phyloP scores from a whole-genome alignment of 1,140 invertebrate genomes.

The Leptoteleia sp. region DNA sequence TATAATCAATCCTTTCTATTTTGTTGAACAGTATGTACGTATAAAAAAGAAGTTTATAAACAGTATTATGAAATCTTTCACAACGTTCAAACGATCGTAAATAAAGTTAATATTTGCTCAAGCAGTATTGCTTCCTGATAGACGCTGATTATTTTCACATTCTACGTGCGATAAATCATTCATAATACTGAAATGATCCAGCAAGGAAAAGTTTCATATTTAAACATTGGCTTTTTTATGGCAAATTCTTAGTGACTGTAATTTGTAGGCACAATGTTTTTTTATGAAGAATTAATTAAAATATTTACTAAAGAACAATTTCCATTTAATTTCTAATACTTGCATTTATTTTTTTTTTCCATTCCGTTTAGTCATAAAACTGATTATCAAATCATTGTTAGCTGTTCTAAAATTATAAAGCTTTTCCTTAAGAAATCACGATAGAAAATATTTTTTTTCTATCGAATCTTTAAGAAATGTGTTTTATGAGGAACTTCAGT shows the following conservation, averaged over 20 bases:
- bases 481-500: constrained; percentile 71
- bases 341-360: no score
- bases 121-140: constrained; percentile 42
- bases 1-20: constrained; percentile 33
- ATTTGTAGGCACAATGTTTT: neutral
- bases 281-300: no score
- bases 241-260: neutral
- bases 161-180: constrained; percentile 41
- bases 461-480: constrained; percentile 39
- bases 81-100: constrained; percentile 41
- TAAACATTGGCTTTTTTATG: neutral
- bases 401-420: neutral
- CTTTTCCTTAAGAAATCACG: neutral
- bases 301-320: no score
- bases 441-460: neutral
- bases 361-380: no score
- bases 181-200: constrained; percentile 21
- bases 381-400: no score
- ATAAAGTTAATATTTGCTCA: constrained; percentile 40
- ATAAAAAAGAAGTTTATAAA: constrained; percentile 30
- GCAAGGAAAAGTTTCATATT: constrained; percentile 25
- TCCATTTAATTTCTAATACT: no score
- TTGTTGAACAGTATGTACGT: neutral
- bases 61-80: constrained; percentile 37
- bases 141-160: constrained; percentile 45